A percentile compares a stretch with the other conserved stretches of the same genome.
These are phyloP conservation scores for Aegotheles bennettii DNA, from an alignment of 2,113 vertebrate genomes.

Conservation along the genomic window DNA sequence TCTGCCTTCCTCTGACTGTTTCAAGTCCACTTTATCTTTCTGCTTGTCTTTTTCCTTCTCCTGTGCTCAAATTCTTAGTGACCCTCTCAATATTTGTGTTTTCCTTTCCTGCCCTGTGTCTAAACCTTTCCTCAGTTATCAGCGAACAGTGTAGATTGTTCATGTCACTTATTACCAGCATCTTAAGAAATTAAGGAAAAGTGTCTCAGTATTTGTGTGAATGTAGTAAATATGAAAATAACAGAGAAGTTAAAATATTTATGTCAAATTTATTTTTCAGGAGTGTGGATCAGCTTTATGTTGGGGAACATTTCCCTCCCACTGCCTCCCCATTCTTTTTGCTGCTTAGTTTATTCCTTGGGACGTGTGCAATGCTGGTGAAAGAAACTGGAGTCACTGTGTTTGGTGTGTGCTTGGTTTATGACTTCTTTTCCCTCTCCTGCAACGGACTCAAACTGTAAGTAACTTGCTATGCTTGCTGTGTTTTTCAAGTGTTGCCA, in stretches of 20 bases:
- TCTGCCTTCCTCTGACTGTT: neutral
- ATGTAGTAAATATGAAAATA: neutral
- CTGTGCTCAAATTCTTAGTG: neutral
- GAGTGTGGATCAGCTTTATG: constrained; percentile 78
- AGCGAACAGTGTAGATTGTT: neutral
- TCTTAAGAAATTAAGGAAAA: neutral
- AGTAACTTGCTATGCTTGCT: constrained; percentile 36
- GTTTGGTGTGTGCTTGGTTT: constrained; percentile 91
- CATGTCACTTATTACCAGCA: neutral
- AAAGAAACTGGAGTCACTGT: constrained; percentile 96
- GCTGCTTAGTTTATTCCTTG: constrained; percentile 85
- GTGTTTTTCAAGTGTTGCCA: neutral
- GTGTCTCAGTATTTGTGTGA: neutral
- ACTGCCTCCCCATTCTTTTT: constrained; percentile 80
- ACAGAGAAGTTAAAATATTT: neutral
- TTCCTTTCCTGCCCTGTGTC: neutral
- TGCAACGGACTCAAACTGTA: constrained; percentile 77
- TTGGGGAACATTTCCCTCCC: constrained; percentile 75
- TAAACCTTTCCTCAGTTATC: neutral
- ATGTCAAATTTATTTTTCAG: constrained; percentile 68
- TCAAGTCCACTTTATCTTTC: neutral
- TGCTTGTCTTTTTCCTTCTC: neutral
- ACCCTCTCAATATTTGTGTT: neutral
- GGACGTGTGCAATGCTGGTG: constrained; percentile 95
- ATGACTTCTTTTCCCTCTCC: constrained; percentile 88